phyloP scores from a whole-genome alignment of 2,888 invertebrate species.

The Julus scanicus region DNA sequence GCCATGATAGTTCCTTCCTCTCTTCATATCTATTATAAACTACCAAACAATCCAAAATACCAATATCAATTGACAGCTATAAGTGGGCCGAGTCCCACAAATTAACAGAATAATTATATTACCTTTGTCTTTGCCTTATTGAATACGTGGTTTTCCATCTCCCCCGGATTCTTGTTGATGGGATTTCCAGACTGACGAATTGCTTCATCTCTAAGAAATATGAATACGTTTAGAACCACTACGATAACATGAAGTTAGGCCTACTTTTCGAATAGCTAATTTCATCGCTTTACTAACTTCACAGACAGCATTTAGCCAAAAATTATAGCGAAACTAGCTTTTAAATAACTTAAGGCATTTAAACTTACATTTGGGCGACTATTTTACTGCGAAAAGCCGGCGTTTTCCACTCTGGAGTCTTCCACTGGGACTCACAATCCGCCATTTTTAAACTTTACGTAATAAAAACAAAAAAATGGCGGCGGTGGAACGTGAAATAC shows the following conservation, averaged over 20 bases:
- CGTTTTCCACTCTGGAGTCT: not conserved
- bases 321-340: not conserved
- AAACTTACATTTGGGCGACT: constrained; percentile 45
- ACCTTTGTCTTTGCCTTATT: constrained; percentile 85
- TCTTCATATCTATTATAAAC: too few relatives aligned
- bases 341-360: not conserved
- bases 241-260: not conserved
- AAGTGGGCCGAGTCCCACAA: too few relatives aligned
- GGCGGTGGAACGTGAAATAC: not conserved
- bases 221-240: not conserved
- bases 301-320: too few relatives aligned
- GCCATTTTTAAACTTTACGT: not conserved
- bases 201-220: constrained; percentile 81
- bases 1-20: too few relatives aligned
- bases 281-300: too few relatives aligned
- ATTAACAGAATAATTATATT: constrained; percentile 55
- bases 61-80: too few relatives aligned
- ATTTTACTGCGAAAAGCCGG: constrained; percentile 38
- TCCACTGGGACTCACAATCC: constrained; percentile 41
- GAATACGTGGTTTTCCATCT: constrained; percentile 95
- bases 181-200: constrained; percentile 85
- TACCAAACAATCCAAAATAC: too few relatives aligned
- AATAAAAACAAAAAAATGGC: not conserved
- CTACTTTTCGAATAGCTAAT: not conserved
- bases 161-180: constrained; percentile 83